Percentiles rank a stretch among this genome's conserved stretches.
Conservation (phyloP, 2,888 invertebrate genomes). For the Nemoura dubitans region DNA sequence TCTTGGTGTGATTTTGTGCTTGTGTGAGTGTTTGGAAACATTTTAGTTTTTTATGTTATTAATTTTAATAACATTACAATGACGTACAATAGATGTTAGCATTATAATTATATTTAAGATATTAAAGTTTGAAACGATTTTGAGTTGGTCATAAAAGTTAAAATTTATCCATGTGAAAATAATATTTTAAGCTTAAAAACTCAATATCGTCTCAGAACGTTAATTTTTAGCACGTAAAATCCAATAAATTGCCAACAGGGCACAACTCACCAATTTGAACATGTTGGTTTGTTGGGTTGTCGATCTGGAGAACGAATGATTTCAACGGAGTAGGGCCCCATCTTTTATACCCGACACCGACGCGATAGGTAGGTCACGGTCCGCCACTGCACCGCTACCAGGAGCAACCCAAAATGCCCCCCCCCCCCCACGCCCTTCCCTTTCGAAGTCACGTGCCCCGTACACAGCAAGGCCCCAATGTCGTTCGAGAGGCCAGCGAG, state of each 20-base stretch:
- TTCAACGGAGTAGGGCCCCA: background rate
- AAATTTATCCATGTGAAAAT: too few relatives aligned
- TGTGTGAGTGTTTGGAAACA: too few relatives aligned
- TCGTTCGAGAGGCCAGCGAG: too few relatives aligned
- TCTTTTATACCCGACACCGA: background rate
- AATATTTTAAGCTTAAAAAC: background rate
- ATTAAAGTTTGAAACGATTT: too few relatives aligned
- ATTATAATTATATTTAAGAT: too few relatives aligned
- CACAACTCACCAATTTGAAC: constrained; percentile 46
- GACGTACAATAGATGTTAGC: too few relatives aligned
- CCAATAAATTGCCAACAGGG: background rate
- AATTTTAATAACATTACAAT: too few relatives aligned
- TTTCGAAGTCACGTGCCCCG: background rate
- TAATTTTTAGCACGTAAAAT: background rate
- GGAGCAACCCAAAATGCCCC: background rate
- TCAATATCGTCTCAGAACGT: background rate
- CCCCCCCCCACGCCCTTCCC: background rate
- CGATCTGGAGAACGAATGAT: constrained; percentile 24
- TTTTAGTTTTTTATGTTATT: too few relatives aligned
- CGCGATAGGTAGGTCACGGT: background rate
- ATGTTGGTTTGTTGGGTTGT: constrained; percentile 38
- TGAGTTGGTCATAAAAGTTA: too few relatives aligned
- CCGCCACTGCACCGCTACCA: background rate
- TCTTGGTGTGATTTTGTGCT: too few relatives aligned
- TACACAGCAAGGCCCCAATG: background rate